Evolutionary conservation across 2,797 vertebrate species (phyloP).

Genomic region (Trematomus bernacchii): DNA sequence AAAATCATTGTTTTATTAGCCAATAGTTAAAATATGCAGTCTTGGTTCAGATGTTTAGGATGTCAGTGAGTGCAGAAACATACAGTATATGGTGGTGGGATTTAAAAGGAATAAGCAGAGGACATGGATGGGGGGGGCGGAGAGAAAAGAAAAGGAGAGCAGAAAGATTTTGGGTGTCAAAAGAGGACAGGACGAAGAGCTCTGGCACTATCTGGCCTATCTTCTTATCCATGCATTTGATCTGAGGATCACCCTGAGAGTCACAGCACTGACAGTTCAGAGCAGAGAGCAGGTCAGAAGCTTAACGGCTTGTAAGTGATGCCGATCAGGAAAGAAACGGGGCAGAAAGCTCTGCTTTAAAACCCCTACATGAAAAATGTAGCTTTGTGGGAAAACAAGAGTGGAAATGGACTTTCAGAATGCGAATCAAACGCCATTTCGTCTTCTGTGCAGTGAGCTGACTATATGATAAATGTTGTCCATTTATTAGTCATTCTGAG

Average conservation of each 20-base stretch:
- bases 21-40: not conserved
- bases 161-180: slow-evolving; percentile 20
- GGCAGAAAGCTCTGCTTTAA: slow-evolving; percentile 61
- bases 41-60: not conserved
- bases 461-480: slow-evolving; percentile 65
- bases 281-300: slow-evolving; percentile 69
- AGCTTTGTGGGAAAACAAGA: slow-evolving; percentile 67
- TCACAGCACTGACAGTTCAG: slow-evolving; percentile 53
- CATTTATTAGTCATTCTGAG: slow-evolving; percentile 68
- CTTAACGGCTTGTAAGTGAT: slow-evolving; percentile 73
- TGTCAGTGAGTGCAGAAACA: not conserved
- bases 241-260: slow-evolving; percentile 43
- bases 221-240: slow-evolving; percentile 47
- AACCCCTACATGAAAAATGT: slow-evolving; percentile 58
- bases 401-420: slow-evolving; percentile 54
- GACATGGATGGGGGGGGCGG: not conserved
- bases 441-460: slow-evolving; percentile 54
- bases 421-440: slow-evolving; percentile 63
- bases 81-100: not conserved
- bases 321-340: slow-evolving; percentile 70
- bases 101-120: not conserved
- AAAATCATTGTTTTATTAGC: not conserved
- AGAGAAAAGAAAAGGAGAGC: slow-evolving; percentile 22
- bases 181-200: slow-evolving; percentile 1
- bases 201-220: slow-evolving; percentile 19